Evolutionary conservation across 2,888 invertebrate species (phyloP).

Genomic region (Dasypolia templi): DNA sequence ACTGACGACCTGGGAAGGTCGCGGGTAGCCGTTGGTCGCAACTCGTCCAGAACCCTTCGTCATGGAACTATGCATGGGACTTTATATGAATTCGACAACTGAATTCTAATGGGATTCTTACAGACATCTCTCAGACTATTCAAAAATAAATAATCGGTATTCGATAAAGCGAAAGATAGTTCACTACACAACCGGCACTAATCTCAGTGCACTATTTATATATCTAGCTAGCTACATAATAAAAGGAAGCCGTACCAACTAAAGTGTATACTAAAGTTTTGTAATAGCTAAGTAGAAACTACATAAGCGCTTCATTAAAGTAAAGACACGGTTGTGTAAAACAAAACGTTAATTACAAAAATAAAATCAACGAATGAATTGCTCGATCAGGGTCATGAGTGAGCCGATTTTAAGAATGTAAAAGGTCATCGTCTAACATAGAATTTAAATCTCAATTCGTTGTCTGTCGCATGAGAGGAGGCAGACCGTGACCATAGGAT

Average conservation of each 20-base stretch:
- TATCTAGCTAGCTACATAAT: constrained; percentile 52
- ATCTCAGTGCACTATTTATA: constrained; percentile 35
- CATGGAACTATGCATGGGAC: not conserved
- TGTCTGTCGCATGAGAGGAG: constrained; percentile 75
- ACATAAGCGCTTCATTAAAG: constrained; percentile 48
- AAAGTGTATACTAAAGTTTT: constrained; percentile 44
- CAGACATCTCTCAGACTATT: not conserved
- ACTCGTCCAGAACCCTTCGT: constrained; percentile 37
- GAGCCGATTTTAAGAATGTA: constrained; percentile 75
- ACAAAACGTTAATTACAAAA: constrained; percentile 54
- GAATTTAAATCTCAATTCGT: constrained; percentile 74
- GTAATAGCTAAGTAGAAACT: constrained; percentile 45
- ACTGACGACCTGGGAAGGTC: constrained; percentile 55
- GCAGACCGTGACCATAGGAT: constrained; percentile 85
- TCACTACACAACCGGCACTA: constrained; percentile 20
- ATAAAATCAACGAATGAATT: constrained; percentile 54
- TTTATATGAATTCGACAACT: not conserved
- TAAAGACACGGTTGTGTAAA: constrained; percentile 54
- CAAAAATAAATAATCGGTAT: constrained; percentile 2
- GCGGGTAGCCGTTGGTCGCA: constrained; percentile 34
- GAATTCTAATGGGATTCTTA: not conserved
- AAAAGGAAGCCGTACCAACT: constrained; percentile 40
- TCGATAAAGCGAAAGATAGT: not conserved
- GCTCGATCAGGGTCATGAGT: constrained; percentile 72
- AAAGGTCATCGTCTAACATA: constrained; percentile 72